Percentiles rank a stretch among this genome's conserved stretches.
Conservation (phyloP, 2,797 vertebrate genomes). For the Smutsia gigantea region DNA sequence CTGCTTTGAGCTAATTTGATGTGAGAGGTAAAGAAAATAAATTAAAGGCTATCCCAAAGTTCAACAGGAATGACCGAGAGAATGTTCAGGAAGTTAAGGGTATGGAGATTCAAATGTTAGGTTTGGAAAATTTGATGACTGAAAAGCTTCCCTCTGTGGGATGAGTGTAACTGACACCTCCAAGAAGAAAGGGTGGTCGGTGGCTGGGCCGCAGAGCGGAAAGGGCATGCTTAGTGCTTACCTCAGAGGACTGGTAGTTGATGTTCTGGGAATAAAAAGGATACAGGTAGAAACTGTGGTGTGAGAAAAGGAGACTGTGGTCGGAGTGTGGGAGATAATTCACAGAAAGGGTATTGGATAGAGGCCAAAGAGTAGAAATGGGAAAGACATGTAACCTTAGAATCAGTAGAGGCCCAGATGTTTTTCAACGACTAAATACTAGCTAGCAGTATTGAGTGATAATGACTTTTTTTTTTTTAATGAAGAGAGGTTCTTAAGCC, state of each 20-base stretch:
- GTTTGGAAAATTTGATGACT: neutral
- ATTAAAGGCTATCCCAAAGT: neutral
- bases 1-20: neutral
- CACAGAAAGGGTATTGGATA: neutral
- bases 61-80: neutral
- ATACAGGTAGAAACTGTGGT: fast-evolving
- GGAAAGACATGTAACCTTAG: too few species aligned
- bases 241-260: fast-evolving
- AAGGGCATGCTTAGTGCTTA: neutral
- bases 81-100: neutral
- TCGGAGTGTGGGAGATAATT: fast-evolving
- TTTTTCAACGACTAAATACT: neutral
- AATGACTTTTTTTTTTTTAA: neutral
- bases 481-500: neutral
- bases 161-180: neutral
- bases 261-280: too few species aligned
- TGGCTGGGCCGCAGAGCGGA: fast-evolving
- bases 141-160: neutral
- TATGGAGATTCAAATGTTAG: neutral
- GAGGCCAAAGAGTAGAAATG: neutral
- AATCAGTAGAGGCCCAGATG: too few species aligned
- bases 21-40: neutral
- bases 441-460: neutral
- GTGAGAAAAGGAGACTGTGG: neutral
- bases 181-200: neutral